phyloP scores from a whole-genome alignment of 64 coral and sea anemone species.

The Montipora foliosa region DNA sequence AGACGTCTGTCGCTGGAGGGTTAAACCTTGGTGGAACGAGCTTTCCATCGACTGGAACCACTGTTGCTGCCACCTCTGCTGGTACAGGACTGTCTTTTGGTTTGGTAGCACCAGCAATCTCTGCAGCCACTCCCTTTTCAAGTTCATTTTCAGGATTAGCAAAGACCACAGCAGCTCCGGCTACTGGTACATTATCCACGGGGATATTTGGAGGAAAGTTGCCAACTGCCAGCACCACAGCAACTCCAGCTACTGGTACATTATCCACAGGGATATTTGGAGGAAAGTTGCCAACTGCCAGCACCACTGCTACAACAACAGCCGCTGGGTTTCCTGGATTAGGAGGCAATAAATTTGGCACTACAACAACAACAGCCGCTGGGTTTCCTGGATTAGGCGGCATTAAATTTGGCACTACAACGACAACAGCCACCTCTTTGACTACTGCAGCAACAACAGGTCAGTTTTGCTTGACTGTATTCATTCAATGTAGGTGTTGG shows the following conservation, averaged over 20 bases:
- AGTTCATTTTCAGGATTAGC: constrained; percentile 27
- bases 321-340: not conserved
- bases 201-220: not conserved
- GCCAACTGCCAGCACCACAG: not conserved
- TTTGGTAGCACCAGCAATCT: not conserved
- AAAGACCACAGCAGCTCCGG: not conserved
- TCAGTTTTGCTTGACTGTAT: not conserved
- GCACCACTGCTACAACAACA: not conserved
- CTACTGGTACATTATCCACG: not conserved
- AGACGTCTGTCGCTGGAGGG: not conserved
- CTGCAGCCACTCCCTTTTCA: not conserved
- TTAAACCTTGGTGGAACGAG: not conserved
- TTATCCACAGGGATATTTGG: not conserved
- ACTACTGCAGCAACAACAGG: constrained; percentile 38
- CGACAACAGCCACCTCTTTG: constrained; percentile 34
- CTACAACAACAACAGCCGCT: not conserved
- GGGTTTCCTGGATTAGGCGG: not conserved
- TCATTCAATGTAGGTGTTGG: no score
- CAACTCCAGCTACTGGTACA: constrained; percentile 4
- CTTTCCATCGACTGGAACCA: not conserved
- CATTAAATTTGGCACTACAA: constrained; percentile 3
- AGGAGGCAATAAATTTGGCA: not conserved
- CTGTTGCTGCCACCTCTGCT: not conserved
- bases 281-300: not conserved
- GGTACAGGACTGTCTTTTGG: constrained; percentile 25